phyloP scores from a whole-genome alignment of 2,797 vertebrate species.

The Anomalospiza imberbis region DNA sequence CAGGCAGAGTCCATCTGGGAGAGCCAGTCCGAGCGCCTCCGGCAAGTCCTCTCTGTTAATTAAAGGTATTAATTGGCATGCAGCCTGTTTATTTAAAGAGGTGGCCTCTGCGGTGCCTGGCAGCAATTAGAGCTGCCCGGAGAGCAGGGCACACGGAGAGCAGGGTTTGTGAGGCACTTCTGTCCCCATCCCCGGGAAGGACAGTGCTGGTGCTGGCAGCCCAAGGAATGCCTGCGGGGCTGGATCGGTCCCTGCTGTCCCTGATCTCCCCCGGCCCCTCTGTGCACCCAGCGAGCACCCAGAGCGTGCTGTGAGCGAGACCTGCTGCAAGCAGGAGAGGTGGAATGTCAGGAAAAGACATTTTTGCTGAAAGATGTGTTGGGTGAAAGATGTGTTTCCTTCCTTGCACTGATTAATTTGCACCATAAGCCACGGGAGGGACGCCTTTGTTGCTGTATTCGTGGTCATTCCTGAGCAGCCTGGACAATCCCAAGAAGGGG shows the following conservation, averaged over 20 bases:
- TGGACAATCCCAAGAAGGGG: neutral
- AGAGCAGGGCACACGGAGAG: neutral
- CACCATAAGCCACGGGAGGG: fast-evolving
- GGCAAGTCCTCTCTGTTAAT: constrained; percentile 6
- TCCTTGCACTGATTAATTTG: neutral
- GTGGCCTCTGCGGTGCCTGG: neutral
- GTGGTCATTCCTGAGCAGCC: neutral
- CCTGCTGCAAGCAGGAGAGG: neutral
- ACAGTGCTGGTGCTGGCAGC: too few species aligned
- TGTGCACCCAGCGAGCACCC: neutral
- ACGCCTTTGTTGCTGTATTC: fast-evolving
- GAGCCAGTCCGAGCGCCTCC: neutral
- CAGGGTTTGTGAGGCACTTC: fast-evolving
- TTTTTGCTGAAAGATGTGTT: neutral
- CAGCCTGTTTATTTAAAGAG: constrained; percentile 6
- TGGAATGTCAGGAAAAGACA: neutral
- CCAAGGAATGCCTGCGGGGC: fast-evolving
- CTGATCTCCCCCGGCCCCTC: neutral
- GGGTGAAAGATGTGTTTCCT: neutral
- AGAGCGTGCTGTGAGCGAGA: fast-evolving
- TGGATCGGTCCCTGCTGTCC: neutral
- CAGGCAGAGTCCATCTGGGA: constrained; percentile 20
- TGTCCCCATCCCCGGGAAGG: neutral
- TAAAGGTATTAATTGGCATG: constrained; percentile 45
- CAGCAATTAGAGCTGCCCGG: neutral